These are phyloP conservation scores for Entomyzon cyanotis DNA, from an alignment of 2,113 vertebrate genomes.

Conservation along the genomic window DNA sequence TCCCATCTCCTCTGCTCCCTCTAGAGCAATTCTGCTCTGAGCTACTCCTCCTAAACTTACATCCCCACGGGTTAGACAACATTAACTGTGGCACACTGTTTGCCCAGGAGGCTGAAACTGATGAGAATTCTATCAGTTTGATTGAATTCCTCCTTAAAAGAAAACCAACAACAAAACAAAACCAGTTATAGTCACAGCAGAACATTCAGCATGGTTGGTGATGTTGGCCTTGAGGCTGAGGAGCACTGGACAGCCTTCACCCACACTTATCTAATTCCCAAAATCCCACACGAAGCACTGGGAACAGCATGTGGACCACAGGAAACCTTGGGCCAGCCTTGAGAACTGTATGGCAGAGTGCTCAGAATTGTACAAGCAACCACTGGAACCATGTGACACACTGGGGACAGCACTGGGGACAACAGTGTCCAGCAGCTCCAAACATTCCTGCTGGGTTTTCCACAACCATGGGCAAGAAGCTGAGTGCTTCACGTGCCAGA, in stretches of 20 bases:
- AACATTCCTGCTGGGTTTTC: not conserved
- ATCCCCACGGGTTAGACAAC: constrained; percentile 37
- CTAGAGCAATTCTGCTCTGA: constrained; percentile 47
- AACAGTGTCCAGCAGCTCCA: not conserved
- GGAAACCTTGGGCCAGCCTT: not conserved
- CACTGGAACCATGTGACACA: not conserved
- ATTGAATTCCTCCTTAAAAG: not conserved
- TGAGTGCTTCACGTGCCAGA: not conserved
- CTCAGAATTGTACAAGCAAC: not conserved
- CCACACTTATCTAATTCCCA: not conserved
- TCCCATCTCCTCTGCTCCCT: constrained; percentile 31
- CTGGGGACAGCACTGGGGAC: not conserved
- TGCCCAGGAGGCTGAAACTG: constrained; percentile 36
- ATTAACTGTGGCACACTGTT: constrained; percentile 35
- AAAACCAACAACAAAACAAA: not conserved
- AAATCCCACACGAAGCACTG: not conserved
- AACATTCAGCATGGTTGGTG: not conserved
- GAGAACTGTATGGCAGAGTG: not conserved
- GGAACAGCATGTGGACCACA: not conserved
- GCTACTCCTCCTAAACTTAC: constrained; percentile 9
- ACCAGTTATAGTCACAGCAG: not conserved
- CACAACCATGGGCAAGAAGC: not conserved
- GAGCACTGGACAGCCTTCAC: not conserved
- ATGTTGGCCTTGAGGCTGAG: not conserved
- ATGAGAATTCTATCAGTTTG: constrained; percentile 23